phyloP scores from a whole-genome alignment of 2,888 invertebrate genomes.

The Diarsia brunnea region DNA sequence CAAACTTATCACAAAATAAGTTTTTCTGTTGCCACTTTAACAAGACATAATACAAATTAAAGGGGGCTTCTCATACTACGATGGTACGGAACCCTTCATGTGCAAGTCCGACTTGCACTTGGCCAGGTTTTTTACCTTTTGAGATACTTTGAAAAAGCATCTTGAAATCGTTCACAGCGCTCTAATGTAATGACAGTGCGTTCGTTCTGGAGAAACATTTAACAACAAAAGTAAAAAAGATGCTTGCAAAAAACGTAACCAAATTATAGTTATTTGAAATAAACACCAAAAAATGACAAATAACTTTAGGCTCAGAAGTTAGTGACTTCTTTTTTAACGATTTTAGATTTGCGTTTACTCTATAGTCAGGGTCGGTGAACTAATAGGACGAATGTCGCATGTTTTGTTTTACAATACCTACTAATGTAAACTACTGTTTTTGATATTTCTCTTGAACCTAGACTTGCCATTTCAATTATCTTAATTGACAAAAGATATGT shows the following conservation, averaged over 20 bases:
- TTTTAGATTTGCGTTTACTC: neutral
- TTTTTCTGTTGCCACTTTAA: too few relatives aligned
- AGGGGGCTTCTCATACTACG: too few relatives aligned
- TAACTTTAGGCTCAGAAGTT: too few relatives aligned
- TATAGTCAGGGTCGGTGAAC: constrained; percentile 18
- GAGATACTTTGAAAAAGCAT: neutral
- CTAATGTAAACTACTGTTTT: neutral
- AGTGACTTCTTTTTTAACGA: neutral
- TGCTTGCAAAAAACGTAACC: neutral
- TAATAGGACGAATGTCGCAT: neutral
- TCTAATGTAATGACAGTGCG: neutral
- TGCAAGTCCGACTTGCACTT: too few relatives aligned
- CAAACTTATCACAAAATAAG: too few relatives aligned
- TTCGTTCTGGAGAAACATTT: neutral
- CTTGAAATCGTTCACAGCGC: neutral
- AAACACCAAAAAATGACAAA: too few relatives aligned
- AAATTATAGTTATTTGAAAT: neutral
- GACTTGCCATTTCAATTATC: neutral
- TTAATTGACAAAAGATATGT: neutral
- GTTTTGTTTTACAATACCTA: constrained; percentile 1
- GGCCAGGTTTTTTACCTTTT: too few relatives aligned
- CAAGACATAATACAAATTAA: too few relatives aligned
- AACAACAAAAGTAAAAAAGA: neutral
- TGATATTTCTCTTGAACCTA: neutral
- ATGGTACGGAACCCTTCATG: too few relatives aligned